Evolutionary conservation across 2,113 vertebrate genomes (phyloP).

Genomic region (Lophochroa leadbeateri): DNA sequence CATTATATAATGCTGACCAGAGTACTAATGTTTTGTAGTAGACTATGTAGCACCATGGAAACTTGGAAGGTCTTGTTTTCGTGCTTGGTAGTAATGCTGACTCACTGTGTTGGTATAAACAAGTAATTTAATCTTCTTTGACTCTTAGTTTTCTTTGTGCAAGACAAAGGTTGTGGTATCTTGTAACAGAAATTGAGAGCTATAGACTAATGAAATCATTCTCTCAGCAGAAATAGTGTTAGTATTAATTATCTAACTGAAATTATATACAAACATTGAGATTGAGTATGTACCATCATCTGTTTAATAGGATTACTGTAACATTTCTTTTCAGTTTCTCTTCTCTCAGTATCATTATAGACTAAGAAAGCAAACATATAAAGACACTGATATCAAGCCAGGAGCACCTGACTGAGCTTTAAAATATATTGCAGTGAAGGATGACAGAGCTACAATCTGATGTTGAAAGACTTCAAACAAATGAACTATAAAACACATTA

Average conservation of each 20-base stretch:
- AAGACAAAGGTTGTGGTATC: not conserved
- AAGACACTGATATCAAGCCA: not conserved
- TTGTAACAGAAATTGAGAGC: slow-evolving; percentile 7
- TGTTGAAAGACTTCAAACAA: not conserved
- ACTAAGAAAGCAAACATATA: not conserved
- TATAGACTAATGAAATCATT: not conserved
- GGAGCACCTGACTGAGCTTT: not conserved
- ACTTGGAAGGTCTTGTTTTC: not conserved
- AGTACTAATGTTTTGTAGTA: not conserved
- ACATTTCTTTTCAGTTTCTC: not conserved
- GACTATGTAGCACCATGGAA: not conserved
- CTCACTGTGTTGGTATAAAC: not conserved
- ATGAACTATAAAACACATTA: not conserved
- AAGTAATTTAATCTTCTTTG: not conserved
- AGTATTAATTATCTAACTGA: not conserved
- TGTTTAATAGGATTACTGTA: not conserved
- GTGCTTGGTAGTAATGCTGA: not conserved
- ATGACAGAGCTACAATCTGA: not conserved
- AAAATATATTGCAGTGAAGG: not conserved
- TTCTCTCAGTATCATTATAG: not conserved
- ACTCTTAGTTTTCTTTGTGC: not conserved
- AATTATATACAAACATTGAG: not conserved
- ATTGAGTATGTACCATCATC: not conserved
- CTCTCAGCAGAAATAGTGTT: not conserved
- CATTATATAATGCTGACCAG: not conserved